These are phyloP conservation scores for Steinernema hermaphroditum DNA, from an alignment of 2,888 invertebrate genomes.

Conservation along the genomic window DNA sequence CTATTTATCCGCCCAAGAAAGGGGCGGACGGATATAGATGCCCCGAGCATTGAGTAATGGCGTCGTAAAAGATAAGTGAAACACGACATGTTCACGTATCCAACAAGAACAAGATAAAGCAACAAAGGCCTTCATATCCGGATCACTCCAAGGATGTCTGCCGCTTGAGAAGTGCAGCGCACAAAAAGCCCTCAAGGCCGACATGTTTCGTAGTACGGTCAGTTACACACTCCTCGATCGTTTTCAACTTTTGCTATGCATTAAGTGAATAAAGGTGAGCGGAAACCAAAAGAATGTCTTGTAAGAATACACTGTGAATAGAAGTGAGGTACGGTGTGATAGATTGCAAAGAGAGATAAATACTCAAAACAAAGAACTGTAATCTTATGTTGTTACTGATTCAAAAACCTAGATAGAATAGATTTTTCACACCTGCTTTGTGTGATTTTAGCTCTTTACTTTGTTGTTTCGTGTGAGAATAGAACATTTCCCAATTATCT, in stretches of 20 bases:
- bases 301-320: too few species aligned
- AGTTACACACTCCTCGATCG: slow-evolving; percentile 6
- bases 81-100: slow-evolving; percentile 9
- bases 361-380: not conserved
- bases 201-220: slow-evolving; percentile 17
- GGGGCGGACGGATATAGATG: slow-evolving; percentile 23
- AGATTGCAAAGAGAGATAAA: too few species aligned
- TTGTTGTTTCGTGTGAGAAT: too few species aligned
- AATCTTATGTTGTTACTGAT: too few species aligned
- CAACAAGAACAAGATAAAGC: slow-evolving; percentile 14
- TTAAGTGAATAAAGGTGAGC: too few species aligned
- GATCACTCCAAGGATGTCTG: slow-evolving; percentile 7
- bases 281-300: too few species aligned
- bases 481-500: too few species aligned
- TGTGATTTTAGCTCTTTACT: too few species aligned
- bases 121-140: slow-evolving; percentile 20
- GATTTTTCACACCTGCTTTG: too few species aligned
- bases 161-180: not conserved
- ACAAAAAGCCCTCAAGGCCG: not conserved
- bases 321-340: too few species aligned
- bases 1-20: not conserved
- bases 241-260: too few species aligned
- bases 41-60: slow-evolving; percentile 16
- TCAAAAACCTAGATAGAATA: too few species aligned
- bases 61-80: slow-evolving; percentile 30